A percentile compares a stretch with the other conserved stretches of the same genome.
These are phyloP conservation scores for Hexactinellida sp. DNA, from an alignment of 37 sponge, comb jelly and placozoan genomes.

Conservation along the genomic window DNA sequence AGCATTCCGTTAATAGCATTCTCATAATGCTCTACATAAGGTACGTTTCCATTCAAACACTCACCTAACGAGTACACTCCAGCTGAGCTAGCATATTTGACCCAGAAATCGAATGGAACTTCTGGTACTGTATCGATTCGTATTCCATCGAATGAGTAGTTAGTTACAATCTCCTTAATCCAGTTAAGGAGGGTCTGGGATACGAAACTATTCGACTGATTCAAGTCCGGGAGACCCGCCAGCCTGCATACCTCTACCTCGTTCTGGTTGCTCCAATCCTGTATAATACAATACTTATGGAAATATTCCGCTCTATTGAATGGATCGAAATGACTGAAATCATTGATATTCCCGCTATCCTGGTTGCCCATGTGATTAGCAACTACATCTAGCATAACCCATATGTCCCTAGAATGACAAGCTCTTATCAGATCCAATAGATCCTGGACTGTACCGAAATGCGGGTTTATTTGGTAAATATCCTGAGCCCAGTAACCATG, in stretches of 20 bases:
- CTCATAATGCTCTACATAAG: constrained; percentile 43
- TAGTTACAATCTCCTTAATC: constrained; percentile 28
- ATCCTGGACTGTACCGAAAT: constrained; percentile 46
- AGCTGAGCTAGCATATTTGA: constrained; percentile 37
- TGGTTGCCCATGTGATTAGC: constrained; percentile 69
- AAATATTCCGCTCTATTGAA: constrained; percentile 54
- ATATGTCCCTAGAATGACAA: constrained; percentile 53
- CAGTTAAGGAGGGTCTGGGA: constrained; percentile 36
- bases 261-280: constrained; percentile 44
- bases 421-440: constrained; percentile 37
- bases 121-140: constrained; percentile 39
- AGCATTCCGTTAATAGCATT: constrained; percentile 36
- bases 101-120: constrained; percentile 55
- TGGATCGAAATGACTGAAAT: constrained; percentile 44
- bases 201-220: constrained; percentile 58
- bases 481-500: constrained; percentile 80
- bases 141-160: constrained; percentile 53
- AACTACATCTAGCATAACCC: constrained; percentile 81
- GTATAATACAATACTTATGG: constrained; percentile 54
- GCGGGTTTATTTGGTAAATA: constrained; percentile 40
- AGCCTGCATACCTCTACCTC: constrained; percentile 66
- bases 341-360: constrained; percentile 35
- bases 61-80: constrained; percentile 55
- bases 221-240: constrained; percentile 57
- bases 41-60: constrained; percentile 45